phyloP scores from a whole-genome alignment of 2,888 invertebrate species.

The Rhimphoctona megacephalus region DNA sequence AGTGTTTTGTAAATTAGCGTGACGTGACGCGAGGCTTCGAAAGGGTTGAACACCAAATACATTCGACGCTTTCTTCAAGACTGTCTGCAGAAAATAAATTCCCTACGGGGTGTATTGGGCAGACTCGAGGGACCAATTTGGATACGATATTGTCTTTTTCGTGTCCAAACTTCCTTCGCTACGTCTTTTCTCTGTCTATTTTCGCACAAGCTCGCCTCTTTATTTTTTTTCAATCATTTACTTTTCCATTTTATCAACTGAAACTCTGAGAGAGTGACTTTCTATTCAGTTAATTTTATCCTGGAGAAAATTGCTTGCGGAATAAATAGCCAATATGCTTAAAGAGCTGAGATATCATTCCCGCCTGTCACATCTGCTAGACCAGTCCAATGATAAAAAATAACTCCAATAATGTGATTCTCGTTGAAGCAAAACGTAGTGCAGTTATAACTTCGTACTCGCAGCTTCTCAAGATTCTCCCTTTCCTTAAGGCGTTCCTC shows the following conservation, averaged over 20 bases:
- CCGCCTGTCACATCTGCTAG: conserved; percentile 33
- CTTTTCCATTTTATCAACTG: neutral
- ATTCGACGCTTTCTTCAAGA: conserved; percentile 34
- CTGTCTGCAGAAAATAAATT: conserved; percentile 8
- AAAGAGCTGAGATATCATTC: conserved; percentile 49
- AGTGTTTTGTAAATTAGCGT: conserved; percentile 76
- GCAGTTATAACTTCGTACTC: conserved; percentile 55
- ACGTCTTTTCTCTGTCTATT: neutral
- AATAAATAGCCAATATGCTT: conserved; percentile 22
- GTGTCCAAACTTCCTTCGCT: neutral
- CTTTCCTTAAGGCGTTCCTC: conserved; percentile 42
- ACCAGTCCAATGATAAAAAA: conserved; percentile 38
- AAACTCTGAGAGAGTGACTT: neutral
- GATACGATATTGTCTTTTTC: conserved; percentile 54
- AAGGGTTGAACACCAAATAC: conserved; percentile 48
- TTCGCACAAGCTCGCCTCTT: neutral
- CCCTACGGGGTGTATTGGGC: conserved; percentile 20
- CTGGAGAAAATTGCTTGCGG: conserved; percentile 19
- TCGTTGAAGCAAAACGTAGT: conserved; percentile 49
- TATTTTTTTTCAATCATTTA: neutral
- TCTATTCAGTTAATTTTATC: neutral
- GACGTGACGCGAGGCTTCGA: conserved; percentile 71
- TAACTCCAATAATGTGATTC: conserved; percentile 55
- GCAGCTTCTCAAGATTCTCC: conserved; percentile 56
- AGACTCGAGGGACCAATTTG: conserved; percentile 61